Percentiles rank a stretch among this genome's conserved stretches.
phyloP scores from a whole-genome alignment of 1,140 invertebrate genomes.

The Neelides sp. region DNA sequence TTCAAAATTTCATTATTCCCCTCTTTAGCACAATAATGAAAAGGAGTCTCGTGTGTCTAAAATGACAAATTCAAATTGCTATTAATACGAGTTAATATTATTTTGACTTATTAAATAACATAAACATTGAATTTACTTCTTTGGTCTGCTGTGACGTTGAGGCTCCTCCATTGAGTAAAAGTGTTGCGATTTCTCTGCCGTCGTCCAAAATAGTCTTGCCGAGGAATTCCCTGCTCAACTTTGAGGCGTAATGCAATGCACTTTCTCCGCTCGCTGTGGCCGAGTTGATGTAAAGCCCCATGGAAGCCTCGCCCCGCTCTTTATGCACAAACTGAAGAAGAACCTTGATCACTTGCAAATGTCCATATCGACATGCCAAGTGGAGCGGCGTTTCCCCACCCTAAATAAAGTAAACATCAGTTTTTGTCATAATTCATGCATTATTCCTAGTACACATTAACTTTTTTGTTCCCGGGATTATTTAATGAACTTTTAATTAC shows the following conservation, averaged over 20 bases:
- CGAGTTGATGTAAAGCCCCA: constrained; percentile 62
- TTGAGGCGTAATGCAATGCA: constrained; percentile 80
- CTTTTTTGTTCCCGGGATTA: no score
- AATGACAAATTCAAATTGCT: constrained; percentile 18
- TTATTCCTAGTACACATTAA: no score
- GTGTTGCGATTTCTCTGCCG: constrained; percentile 76
- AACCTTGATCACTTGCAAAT: constrained; percentile 69
- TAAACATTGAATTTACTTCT: constrained; percentile 37
- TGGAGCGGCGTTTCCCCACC: constrained; percentile 91
- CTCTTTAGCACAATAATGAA: constrained; percentile 85
- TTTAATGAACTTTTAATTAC: no score
- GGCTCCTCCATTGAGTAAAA: constrained; percentile 76
- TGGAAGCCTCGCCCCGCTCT: constrained; percentile 53
- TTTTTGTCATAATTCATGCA: constrained; percentile 1
- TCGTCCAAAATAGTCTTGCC: constrained; percentile 43
- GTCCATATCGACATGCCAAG: constrained; percentile 61
- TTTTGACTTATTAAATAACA: no score
- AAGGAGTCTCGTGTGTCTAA: constrained; percentile 76
- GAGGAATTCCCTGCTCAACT: constrained; percentile 42
- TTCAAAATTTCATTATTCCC: constrained; percentile 90
- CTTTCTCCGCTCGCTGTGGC: constrained; percentile 83
- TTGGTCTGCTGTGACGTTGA: constrained; percentile 73
- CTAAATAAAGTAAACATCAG: constrained; percentile 40
- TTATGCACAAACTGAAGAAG: constrained; percentile 73
- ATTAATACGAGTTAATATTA: constrained; percentile 3